phyloP scores from a whole-genome alignment of 2,888 invertebrate species.

The Amphipoea oculea region DNA sequence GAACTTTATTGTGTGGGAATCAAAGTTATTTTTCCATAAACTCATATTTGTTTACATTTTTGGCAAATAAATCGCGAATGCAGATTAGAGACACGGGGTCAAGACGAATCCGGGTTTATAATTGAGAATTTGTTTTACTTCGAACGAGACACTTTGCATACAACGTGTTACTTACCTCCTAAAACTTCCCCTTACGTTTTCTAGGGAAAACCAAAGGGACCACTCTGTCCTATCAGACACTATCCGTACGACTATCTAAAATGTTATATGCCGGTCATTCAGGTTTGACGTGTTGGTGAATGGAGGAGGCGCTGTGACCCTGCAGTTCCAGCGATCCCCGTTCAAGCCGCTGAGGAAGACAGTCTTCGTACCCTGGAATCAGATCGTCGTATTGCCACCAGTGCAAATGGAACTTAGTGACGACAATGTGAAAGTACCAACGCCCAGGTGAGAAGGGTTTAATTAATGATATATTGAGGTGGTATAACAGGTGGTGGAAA shows the following conservation, averaged over 20 bases:
- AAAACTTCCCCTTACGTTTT: background rate
- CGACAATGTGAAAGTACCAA: conserved; percentile 91
- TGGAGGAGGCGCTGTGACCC: conserved; percentile 98
- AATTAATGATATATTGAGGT: background rate
- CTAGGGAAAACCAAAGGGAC: background rate
- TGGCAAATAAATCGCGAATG: too few relatives aligned
- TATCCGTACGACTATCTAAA: conserved; percentile 14
- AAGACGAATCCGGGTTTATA: background rate
- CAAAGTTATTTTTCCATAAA: too few relatives aligned
- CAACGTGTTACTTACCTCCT: background rate
- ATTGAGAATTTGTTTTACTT: conserved; percentile 29
- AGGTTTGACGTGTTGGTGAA: conserved; percentile 99
- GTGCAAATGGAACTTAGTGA: conserved; percentile 96
- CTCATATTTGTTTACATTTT: too few relatives aligned
- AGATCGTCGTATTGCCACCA: conserved; percentile 97
- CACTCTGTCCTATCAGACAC: background rate
- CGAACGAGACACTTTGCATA: background rate
- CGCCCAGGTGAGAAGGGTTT: conserved; percentile 81
- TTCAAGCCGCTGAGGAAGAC: conserved; percentile 97
- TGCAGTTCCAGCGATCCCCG: conserved; percentile 98
- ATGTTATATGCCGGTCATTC: conserved; percentile 61
- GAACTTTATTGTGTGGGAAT: too few relatives aligned
- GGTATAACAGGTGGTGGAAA: conserved; percentile 29
- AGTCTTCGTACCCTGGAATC: conserved; percentile 99
- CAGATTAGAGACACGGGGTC: too few relatives aligned